Evolutionary conservation across 2,797 vertebrate species (phyloP).

Genomic region (Trachops cirrhosus): DNA sequence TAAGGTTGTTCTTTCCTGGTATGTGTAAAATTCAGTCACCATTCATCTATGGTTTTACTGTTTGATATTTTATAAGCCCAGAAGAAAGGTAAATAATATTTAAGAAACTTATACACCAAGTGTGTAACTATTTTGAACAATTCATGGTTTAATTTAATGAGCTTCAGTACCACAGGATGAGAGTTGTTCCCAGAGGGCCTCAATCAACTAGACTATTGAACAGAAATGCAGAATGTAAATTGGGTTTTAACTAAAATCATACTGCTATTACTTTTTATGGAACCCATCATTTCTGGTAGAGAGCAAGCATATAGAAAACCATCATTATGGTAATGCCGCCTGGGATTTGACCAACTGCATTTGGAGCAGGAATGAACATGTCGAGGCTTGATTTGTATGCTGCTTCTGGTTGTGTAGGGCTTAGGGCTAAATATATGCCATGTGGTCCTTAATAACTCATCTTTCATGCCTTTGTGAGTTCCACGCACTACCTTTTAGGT

Average conservation of each 20-base stretch:
- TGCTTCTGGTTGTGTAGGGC: neutral
- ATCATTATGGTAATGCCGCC: neutral
- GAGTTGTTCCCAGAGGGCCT: slow-evolving; percentile 60
- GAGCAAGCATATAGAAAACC: slow-evolving; percentile 43
- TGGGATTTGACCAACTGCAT: slow-evolving; percentile 5
- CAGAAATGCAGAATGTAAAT: slow-evolving; percentile 68
- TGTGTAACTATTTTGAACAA: slow-evolving; percentile 55
- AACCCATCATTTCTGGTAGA: slow-evolving; percentile 55
- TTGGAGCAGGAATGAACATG: neutral
- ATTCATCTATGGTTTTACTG: neutral
- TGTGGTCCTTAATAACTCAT: neutral
- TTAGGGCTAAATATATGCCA: neutral
- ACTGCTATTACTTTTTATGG: slow-evolving; percentile 56
- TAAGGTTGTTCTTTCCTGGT: neutral
- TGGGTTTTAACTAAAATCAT: slow-evolving; percentile 64
- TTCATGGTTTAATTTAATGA: slow-evolving; percentile 72
- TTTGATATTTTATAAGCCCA: slow-evolving; percentile 42
- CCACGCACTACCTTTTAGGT: neutral
- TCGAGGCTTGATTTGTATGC: neutral
- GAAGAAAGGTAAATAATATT: slow-evolving; percentile 56
- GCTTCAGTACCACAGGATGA: neutral
- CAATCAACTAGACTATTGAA: slow-evolving; percentile 65
- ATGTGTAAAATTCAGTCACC: neutral
- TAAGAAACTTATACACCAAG: slow-evolving; percentile 54
- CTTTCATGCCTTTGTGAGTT: neutral